phyloP scores from a whole-genome alignment of 2,888 invertebrate genomes.

The Stenurella melanura region DNA sequence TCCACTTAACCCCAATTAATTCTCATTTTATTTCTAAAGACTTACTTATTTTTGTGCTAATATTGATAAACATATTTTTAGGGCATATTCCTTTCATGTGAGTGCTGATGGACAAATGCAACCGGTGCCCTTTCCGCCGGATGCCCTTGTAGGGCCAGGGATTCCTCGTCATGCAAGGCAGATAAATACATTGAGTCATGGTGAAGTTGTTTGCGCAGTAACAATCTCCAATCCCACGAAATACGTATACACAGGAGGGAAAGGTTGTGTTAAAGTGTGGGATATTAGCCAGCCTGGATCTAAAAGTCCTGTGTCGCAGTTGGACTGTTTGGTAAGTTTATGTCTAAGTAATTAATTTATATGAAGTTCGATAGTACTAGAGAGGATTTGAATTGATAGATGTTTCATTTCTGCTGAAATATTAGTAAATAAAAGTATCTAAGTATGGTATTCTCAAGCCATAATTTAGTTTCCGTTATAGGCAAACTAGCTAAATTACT shows the following conservation, averaged over 20 bases:
- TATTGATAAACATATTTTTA: conserved; percentile 68
- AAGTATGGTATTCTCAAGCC: too few relatives aligned
- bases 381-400: too few relatives aligned
- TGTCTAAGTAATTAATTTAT: too few relatives aligned
- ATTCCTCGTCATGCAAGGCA: conserved; percentile 93
- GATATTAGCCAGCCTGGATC: conserved; percentile 85
- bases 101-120: conserved; percentile 90
- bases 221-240: conserved; percentile 91
- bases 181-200: conserved; percentile 93
- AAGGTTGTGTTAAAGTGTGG: conserved; percentile 94
- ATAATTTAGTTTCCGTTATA: too few relatives aligned
- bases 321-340: conserved; percentile 85
- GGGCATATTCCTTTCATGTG: conserved; percentile 96
- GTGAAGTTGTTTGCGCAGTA: conserved; percentile 98
- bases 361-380: too few relatives aligned
- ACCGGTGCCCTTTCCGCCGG: conserved; percentile 96
- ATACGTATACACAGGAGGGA: conserved; percentile 98
- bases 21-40: too few relatives aligned
- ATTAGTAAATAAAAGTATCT: too few relatives aligned
- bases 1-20: too few relatives aligned
- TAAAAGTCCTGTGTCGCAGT: conserved; percentile 87
- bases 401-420: too few relatives aligned
- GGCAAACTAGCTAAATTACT: too few relatives aligned
- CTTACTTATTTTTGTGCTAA: too few relatives aligned
- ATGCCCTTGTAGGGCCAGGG: conserved; percentile 94